phyloP scores from a whole-genome alignment of 2,113 vertebrate species.

The Cinclus mexicanus region DNA sequence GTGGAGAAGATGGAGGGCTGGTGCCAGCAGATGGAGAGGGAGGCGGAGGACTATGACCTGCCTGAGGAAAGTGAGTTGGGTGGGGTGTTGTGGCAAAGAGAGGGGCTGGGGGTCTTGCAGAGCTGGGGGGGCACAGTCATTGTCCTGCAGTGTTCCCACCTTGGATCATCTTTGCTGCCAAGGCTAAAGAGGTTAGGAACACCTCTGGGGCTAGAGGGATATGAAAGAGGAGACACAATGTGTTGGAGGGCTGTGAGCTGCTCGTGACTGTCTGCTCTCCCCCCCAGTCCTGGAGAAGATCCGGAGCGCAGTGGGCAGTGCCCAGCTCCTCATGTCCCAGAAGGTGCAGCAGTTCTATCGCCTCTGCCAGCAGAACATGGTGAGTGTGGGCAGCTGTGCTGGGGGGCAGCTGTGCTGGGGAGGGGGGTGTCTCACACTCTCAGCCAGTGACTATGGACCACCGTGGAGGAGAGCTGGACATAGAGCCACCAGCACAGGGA shows the following conservation, averaged over 20 bases:
- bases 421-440: background rate
- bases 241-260: background rate
- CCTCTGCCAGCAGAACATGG: conserved; percentile 98
- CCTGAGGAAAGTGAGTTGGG: conserved; percentile 89
- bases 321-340: conserved; percentile 97
- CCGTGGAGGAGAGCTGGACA: background rate
- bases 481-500: accelerated
- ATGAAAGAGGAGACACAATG: background rate
- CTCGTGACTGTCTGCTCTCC: background rate
- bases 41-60: conserved; percentile 93
- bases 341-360: conserved; percentile 99
- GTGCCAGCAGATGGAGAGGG: conserved; percentile 97
- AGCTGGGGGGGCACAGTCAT: background rate
- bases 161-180: background rate
- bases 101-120: background rate
- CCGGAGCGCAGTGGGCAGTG: conserved; percentile 91
- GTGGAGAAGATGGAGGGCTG: conserved; percentile 97
- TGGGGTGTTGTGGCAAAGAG: accelerated
- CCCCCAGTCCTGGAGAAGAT: conserved; percentile 91
- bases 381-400: conserved; percentile 62
- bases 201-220: background rate
- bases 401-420: accelerated
- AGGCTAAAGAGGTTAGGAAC: background rate
- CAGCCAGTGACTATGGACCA: background rate
- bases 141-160: background rate